These are phyloP conservation scores for Xanthorhoe spadicearia DNA, from an alignment of 2,888 invertebrate genomes.

Conservation along the genomic window DNA sequence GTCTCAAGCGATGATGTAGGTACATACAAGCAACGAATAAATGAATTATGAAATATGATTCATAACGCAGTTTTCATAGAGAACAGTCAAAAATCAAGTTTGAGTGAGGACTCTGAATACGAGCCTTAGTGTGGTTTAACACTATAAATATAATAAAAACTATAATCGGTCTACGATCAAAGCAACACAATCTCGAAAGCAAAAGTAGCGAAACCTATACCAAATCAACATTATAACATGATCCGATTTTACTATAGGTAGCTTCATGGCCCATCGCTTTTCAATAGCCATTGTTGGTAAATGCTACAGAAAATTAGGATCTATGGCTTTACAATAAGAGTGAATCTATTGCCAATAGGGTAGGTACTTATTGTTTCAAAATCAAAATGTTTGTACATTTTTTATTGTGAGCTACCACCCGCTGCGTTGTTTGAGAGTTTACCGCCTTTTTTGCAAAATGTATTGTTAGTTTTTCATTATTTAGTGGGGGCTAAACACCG, in stretches of 20 bases:
- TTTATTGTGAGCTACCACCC: constrained; percentile 52
- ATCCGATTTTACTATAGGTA: constrained; percentile 38
- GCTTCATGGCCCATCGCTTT: constrained; percentile 39
- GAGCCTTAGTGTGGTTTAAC: no score
- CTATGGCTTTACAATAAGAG: constrained; percentile 3
- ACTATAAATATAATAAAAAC: no score
- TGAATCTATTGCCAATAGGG: constrained; percentile 9
- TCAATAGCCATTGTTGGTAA: constrained; percentile 36
- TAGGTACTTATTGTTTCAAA: constrained; percentile 43
- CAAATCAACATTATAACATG: constrained; percentile 27
- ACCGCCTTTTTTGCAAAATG: constrained; percentile 50
- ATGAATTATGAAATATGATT: no score
- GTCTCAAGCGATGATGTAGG: no score
- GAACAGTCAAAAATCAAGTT: no score
- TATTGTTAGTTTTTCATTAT: constrained; percentile 53
- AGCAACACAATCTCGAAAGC: constrained; percentile 1
- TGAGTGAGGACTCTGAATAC: no score
- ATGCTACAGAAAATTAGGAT: constrained; percentile 15
- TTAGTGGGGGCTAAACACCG: constrained; percentile 57
- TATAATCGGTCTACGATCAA: no score
- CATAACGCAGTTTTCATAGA: no score
- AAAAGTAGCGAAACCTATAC: constrained; percentile 20
- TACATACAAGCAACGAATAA: no score
- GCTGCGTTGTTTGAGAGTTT: constrained; percentile 58
- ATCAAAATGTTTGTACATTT: constrained; percentile 38